Evolutionary conservation across 2,888 invertebrate species (phyloP), one percentile per base, ranked within the genome.

Genomic region (Andrena trimmerana): DNA sequence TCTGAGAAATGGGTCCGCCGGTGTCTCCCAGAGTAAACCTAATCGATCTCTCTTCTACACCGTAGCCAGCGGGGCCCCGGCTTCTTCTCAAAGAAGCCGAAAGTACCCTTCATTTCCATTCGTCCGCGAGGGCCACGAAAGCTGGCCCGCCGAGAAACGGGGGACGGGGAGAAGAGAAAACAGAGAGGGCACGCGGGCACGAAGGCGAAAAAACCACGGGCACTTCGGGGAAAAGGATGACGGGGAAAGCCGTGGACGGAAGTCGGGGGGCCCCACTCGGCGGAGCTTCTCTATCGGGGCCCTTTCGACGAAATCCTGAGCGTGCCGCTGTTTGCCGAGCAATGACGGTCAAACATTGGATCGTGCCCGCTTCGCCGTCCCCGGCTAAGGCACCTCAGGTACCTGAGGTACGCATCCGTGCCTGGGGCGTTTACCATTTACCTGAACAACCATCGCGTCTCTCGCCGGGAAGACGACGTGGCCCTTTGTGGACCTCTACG

Each of bases 281-380:
- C 76, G 71, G 71, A 67, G 69, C 71, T 67, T 66, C 77, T 50
- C 77, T 50, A 81, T 81, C 81, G 79, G 81, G 87, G 71, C 82
- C 88, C 88, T 88, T 89, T 85, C 85, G 80, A 85, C 82, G 82
- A 88, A 88, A 86, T 81, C 75, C 83, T 84, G 88, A 87, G 84
- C 92, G 91, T 88, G 90, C 91, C 93, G 92, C 91, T 93, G 90
- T 92, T 93, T 93, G 91, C 83, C 90, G 89, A 90, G 86, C 87
- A 81, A 80, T 86, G 83, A 90, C 90, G 87, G 80, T 91, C 91
- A 92, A 92, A 92, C 92, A 92, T 84, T 80, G 88, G 87, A 90
- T 90, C 92, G 90, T 91, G 90, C 90, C 86, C 86, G 87, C 89
- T 89, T 89, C 87, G 84, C 79, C 86, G 83, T 87, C 77, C 81